A percentile compares a stretch with the other conserved stretches of the same genome.
phyloP scores from a whole-genome alignment of 2,888 invertebrate species.

The Holacanthella duospinosa region DNA sequence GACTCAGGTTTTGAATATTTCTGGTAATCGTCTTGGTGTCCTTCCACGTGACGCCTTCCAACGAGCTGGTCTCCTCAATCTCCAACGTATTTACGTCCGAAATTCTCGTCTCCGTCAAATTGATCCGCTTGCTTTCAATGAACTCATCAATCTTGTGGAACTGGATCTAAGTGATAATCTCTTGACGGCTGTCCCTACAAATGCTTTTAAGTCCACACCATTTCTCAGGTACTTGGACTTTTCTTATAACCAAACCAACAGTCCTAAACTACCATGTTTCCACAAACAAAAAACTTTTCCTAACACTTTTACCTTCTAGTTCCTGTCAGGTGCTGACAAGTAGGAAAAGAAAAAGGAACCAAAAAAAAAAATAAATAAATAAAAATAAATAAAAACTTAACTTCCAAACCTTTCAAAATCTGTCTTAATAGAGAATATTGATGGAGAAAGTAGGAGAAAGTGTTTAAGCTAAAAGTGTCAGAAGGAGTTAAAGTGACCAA shows the following conservation, averaged over 20 bases:
- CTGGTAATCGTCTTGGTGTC: constrained; percentile 74
- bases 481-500: too few species aligned
- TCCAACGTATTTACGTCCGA: constrained; percentile 74
- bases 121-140: constrained; percentile 70
- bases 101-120: constrained; percentile 77
- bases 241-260: background rate
- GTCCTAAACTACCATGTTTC: background rate
- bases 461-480: too few species aligned
- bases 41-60: constrained; percentile 72
- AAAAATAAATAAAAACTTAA: too few species aligned
- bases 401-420: too few species aligned
- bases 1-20: constrained; percentile 82
- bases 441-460: too few species aligned
- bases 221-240: constrained; percentile 53
- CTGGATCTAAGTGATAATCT: constrained; percentile 76
- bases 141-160: constrained; percentile 78
- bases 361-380: too few species aligned
- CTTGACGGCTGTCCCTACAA: constrained; percentile 66
- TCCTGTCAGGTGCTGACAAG: background rate
- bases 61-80: constrained; percentile 66
- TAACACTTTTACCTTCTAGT: background rate
- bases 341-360: too few species aligned
- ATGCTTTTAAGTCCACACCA: constrained; percentile 66
- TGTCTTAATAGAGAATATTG: too few species aligned
- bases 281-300: background rate